Evolutionary conservation across 2,888 invertebrate species (phyloP).

Genomic region (Protodeltote pygarga): DNA sequence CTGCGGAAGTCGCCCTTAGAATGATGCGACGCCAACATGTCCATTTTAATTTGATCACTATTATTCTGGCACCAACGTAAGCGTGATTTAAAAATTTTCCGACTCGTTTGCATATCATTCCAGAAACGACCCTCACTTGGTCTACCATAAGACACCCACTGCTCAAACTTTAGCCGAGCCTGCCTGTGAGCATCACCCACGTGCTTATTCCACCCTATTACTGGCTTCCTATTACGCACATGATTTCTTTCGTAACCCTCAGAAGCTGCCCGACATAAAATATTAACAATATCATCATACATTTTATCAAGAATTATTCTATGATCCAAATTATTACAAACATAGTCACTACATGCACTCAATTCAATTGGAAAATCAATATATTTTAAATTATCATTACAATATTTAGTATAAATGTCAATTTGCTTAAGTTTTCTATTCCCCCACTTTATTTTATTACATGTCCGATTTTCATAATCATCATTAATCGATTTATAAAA

Average conservation of each 20-base stretch:
- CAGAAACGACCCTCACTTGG: background rate
- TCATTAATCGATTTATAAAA: no score
- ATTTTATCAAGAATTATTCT: background rate
- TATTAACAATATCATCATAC: background rate
- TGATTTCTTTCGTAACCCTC: background rate
- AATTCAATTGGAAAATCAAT: no score
- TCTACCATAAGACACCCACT: background rate
- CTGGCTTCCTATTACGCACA: background rate
- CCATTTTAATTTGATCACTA: conserved; percentile 3
- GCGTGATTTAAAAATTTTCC: background rate
- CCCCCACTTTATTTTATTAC: no score
- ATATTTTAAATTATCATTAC: no score
- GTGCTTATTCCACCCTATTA: conserved; percentile 5
- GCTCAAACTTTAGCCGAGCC: background rate
- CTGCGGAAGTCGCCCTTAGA: background rate
- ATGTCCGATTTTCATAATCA: no score
- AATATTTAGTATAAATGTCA: no score
- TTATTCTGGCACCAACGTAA: conserved; percentile 4
- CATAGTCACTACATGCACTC: no score
- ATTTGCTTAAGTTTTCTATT: no score
- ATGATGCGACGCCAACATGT: conserved; percentile 1
- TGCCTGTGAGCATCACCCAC: conserved; percentile 1
- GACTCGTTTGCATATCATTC: background rate
- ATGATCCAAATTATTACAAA: no score
- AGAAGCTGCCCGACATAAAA: background rate